Evolutionary conservation across 1,140 invertebrate genomes (phyloP), one percentile per base, ranked within the genome.

Genomic region (Battus philenor): DNA sequence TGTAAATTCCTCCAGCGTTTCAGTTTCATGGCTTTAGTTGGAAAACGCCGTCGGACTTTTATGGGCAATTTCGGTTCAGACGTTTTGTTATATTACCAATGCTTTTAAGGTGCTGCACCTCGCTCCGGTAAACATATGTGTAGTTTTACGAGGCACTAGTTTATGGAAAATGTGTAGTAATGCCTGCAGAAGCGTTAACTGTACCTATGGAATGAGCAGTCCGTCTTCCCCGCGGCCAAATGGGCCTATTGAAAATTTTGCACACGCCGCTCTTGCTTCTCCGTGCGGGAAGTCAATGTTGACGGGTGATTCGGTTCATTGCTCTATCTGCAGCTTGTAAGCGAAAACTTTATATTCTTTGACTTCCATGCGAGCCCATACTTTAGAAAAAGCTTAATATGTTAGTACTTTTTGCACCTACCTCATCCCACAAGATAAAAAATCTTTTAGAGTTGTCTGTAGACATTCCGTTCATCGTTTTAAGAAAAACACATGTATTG

Each of bases 61-160:
- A 85, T 85, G 77, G 77, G 79, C 68, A 78, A 76, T 85, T 85
- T 85, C 77, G 81, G 81, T 85, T 80, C 79, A 74, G 81, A 76
- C 81, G 81, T 74, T 85, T 85, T 85, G 81, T 83, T 85, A 85
- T 82, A 81, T 81, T 81, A 79, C 77, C 81, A 85, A 85, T 85
- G 81, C 81, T 85, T 85, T 85, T 85, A 85, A 82, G 81, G 78
- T 70, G 63, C 72, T 79, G 72, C 79, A 76, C 75, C 76, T 79
- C 64, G 76, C 71, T 59, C 73, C 56, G 71, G 80, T 78, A 82
- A 82, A 85, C 81, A 84, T 82, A 81, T 82, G 78, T 79, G 77
- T 68, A 54, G 58, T 60, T 83, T 84, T 84, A 82, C 58, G 76
- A 68, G 48, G 54, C 54, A 70, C 68, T 76, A 76, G 72, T 73